A percentile compares a stretch with the other conserved stretches of the same genome.
These are phyloP conservation scores for Moxostoma hubbsi DNA, from an alignment of 2,797 vertebrate genomes.

Conservation along the genomic window DNA sequence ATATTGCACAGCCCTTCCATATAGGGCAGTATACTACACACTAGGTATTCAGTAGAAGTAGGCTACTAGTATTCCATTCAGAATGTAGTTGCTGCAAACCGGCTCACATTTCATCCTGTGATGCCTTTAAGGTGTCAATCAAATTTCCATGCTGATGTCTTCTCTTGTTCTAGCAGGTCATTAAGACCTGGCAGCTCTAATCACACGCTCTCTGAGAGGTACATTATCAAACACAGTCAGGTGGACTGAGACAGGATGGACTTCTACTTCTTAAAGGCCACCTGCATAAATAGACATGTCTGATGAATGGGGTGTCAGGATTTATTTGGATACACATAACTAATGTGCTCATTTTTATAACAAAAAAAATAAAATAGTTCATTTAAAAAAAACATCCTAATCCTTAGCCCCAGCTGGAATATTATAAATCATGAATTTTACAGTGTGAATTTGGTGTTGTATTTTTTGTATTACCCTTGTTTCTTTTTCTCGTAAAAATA, in stretches of 20 bases:
- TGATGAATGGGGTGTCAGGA: slow-evolving; percentile 28
- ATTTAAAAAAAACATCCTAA: too few species aligned
- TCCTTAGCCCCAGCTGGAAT: too few species aligned
- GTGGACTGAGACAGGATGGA: slow-evolving; percentile 30
- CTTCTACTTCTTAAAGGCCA: slow-evolving; percentile 36
- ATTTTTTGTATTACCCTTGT: too few species aligned
- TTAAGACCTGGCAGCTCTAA: slow-evolving; percentile 20
- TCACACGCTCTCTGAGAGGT: slow-evolving; percentile 27
- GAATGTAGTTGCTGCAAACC: too few species aligned
- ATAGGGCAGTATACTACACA: too few species aligned
- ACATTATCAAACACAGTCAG: slow-evolving; percentile 33
- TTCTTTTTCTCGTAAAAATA: too few species aligned
- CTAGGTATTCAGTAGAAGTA: too few species aligned
- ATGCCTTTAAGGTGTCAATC: slow-evolving; percentile 5
- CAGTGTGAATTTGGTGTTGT: too few species aligned
- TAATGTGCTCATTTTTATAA: not conserved
- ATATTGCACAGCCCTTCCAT: too few species aligned
- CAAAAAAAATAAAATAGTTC: not conserved
- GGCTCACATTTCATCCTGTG: not conserved
- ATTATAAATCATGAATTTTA: too few species aligned
- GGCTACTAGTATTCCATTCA: too few species aligned
- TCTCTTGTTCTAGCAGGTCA: slow-evolving; percentile 38
- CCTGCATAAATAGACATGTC: slow-evolving; percentile 21
- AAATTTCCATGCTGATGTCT: slow-evolving; percentile 29
- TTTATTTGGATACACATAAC: slow-evolving; percentile 2